A percentile compares a stretch with the other conserved stretches of the same genome.
These are phyloP conservation scores for Halictus quadricinctus DNA, from an alignment of 2,888 invertebrate species.

Conservation along the genomic window DNA sequence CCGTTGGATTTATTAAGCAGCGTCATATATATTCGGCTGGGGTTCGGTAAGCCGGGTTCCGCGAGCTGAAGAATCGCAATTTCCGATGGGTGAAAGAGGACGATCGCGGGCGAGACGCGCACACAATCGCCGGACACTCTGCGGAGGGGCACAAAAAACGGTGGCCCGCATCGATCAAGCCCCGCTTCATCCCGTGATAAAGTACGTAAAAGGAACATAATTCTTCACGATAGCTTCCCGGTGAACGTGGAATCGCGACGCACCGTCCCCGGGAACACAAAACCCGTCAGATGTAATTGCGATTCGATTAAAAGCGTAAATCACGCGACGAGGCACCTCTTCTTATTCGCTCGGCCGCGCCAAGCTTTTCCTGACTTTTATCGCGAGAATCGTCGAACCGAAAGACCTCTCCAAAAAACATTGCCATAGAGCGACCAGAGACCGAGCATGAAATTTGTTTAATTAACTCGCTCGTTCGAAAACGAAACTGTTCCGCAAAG, in stretches of 20 bases:
- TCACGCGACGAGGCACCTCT: conserved; percentile 14
- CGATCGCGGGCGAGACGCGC: conserved; percentile 35
- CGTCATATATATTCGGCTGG: conserved; percentile 51
- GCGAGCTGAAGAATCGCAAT: conserved; percentile 57
- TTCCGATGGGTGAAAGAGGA: conserved; percentile 52
- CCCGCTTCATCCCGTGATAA: conserved; percentile 37
- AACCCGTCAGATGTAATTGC: conserved; percentile 45
- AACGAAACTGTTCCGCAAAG: not conserved
- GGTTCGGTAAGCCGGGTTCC: conserved; percentile 7
- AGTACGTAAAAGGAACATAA: conserved; percentile 45
- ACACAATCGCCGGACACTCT: conserved; percentile 32
- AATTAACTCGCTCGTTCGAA: not conserved
- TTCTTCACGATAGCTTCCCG: conserved; percentile 45
- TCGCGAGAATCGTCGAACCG: not conserved
- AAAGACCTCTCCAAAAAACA: not conserved
- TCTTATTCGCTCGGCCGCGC: not conserved
- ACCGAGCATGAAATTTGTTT: not conserved
- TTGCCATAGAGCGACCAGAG: not conserved
- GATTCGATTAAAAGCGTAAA: conserved; percentile 51
- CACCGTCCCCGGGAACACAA: conserved; percentile 15
- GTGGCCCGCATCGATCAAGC: conserved; percentile 45
- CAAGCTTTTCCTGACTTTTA: not conserved
- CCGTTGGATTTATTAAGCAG: conserved; percentile 70
- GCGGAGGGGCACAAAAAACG: conserved; percentile 35
- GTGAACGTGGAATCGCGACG: conserved; percentile 15